Evolutionary conservation across 2,113 vertebrate genomes (phyloP), one percentile per base, ranked within the genome.

Genomic region (Chloebia gouldiae): DNA sequence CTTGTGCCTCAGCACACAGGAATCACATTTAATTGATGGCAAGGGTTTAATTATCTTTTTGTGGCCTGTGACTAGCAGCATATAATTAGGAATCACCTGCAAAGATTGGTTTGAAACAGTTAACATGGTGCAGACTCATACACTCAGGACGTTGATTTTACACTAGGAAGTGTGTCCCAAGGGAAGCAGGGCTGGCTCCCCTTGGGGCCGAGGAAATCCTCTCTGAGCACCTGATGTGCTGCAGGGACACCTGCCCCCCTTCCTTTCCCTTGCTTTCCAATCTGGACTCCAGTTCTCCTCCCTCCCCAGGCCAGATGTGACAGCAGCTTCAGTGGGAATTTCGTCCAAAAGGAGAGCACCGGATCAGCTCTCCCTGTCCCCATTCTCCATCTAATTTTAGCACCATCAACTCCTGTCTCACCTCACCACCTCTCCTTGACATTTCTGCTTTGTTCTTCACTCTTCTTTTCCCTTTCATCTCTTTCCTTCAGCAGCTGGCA

Each of bases 91-190:
- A 76, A 76, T 88, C 89, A 87, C 86, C 86, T 85, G 81, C 50
- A 91, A 88, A 96, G 95, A 95, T 93, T 73, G 66, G 49, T 91
- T 94, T 95, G 89, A 95, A 95, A 94, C 75, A 76, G 89, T 95
- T 89, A 79, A 65, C 15, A 22, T 0, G 0, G 37, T 37, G 35
- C 60, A 95, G 53, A 30, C 30, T 50, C 86, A 49, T 19, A 42
- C 42, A 49, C 18, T 40, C 27, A 28, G 51, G 60, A 33, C 0
- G 0, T 0, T 56, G 35, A 30, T 87, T 79, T 83, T 50, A 42
- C 60, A 18, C 33, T 15, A 53, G 31, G 12, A 44, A 31, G 17
- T 21, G 21, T 56, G 51, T 53, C 35, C 51, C 1, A 1, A 10
- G 15, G 24, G 28, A 51, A 91, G 50, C 80, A 70, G n/a, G 61